phyloP scores from a whole-genome alignment of 2,113 vertebrate species.

The Anser cygnoides region DNA sequence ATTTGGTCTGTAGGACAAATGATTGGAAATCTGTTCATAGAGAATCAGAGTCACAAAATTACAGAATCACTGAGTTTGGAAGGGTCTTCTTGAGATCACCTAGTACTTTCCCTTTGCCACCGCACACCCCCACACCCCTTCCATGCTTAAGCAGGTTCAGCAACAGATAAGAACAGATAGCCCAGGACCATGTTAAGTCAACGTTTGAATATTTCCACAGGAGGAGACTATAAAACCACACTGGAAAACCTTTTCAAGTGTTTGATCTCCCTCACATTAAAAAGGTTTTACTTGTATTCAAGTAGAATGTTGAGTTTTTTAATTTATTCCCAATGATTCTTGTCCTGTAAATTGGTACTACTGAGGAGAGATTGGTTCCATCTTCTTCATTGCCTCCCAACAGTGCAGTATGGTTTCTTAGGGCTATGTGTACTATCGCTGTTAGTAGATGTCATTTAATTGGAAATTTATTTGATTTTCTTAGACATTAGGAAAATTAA shows the following conservation, averaged over 20 bases:
- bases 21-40: not conserved
- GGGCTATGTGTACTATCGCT: not conserved
- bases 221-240: not conserved
- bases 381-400: not conserved
- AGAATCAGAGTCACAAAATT: not conserved
- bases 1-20: not conserved
- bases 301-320: not conserved
- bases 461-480: not conserved
- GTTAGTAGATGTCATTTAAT: not conserved
- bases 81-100: not conserved
- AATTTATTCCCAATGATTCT: not conserved
- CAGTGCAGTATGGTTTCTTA: not conserved
- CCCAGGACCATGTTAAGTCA: not conserved
- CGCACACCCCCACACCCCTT: not conserved
- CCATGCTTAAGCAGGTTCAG: not conserved
- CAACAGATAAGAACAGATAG: not conserved
- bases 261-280: not conserved
- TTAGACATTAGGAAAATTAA: not conserved
- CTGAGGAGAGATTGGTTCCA: not conserved
- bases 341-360: not conserved
- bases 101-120: accelerated
- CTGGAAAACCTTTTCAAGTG: not conserved
- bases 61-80: not conserved
- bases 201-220: not conserved
- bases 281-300: not conserved